These are phyloP conservation scores for Enchytraeus crypticus DNA, from an alignment of 2,888 invertebrate genomes.

Conservation along the genomic window DNA sequence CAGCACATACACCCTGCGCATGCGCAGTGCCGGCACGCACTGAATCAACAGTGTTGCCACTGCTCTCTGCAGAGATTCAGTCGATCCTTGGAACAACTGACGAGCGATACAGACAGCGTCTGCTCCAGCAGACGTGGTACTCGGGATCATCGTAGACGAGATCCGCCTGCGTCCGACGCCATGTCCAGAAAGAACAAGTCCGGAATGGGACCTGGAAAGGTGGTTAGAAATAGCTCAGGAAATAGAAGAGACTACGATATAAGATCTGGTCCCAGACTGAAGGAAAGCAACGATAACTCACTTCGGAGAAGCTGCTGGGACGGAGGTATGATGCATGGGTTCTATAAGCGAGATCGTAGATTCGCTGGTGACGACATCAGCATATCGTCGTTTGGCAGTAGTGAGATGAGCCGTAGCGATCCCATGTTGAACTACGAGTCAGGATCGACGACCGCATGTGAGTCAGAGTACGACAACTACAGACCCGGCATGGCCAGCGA, in stretches of 20 bases:
- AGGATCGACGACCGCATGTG: slow-evolving; percentile 52
- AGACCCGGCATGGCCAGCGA: slow-evolving; percentile 52
- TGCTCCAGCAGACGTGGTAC: slow-evolving; percentile 22
- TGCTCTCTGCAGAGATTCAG: background rate
- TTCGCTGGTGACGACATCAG: slow-evolving; percentile 36
- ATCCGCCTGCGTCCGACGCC: too few species aligned
- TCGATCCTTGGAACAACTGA: background rate
- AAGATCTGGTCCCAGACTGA: too few species aligned
- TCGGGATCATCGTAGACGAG: too few species aligned
- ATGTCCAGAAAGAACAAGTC: background rate
- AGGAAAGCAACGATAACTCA: too few species aligned
- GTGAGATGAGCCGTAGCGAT: slow-evolving; percentile 46
- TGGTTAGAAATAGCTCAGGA: too few species aligned
- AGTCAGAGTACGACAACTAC: slow-evolving; percentile 64
- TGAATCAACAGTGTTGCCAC: too few species aligned
- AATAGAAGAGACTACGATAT: too few species aligned
- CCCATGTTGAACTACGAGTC: slow-evolving; percentile 42
- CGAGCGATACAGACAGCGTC: background rate
- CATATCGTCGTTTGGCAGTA: slow-evolving; percentile 42
- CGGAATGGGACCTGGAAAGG: too few species aligned
- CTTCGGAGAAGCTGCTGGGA: background rate
- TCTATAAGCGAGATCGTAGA: too few species aligned
- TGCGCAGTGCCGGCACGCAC: too few species aligned
- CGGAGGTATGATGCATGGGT: background rate
- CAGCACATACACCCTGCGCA: background rate